These are phyloP conservation scores for Pogonus chalceus DNA, from an alignment of 1,140 invertebrate genomes.

Conservation along the genomic window DNA sequence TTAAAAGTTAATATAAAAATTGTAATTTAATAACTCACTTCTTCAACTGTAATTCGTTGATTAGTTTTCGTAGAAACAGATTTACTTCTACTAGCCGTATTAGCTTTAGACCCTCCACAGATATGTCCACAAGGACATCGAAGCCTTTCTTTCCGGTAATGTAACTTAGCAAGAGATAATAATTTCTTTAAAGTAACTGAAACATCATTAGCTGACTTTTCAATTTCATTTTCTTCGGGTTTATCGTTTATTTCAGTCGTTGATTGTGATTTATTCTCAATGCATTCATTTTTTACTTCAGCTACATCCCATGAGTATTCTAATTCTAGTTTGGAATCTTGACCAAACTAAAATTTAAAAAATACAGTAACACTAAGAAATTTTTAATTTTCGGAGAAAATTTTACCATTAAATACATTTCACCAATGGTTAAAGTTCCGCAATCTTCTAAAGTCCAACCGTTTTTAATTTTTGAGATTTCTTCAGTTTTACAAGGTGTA, in stretches of 20 bases:
- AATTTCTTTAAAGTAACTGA: constrained; percentile 44
- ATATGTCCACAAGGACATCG: constrained; percentile 43
- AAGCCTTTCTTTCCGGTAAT: constrained; percentile 29
- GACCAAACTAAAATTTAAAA: constrained; percentile 53
- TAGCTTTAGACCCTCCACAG: constrained; percentile 32
- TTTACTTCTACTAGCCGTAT: constrained; percentile 12
- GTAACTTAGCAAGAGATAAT: constrained; percentile 47
- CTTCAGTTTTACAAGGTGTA: constrained; percentile 12
- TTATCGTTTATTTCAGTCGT: not conserved
- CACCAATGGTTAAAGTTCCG: constrained; percentile 71
- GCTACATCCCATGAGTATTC: constrained; percentile 71
- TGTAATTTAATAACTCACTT: constrained; percentile 6
- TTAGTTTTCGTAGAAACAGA: constrained; percentile 2
- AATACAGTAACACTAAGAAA: not conserved
- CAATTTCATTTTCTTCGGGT: constrained; percentile 10
- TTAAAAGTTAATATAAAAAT: not conserved
- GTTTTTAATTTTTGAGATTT: constrained; percentile 49
- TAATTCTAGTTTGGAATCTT: constrained; percentile 64
- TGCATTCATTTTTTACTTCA: constrained; percentile 28
- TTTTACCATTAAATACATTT: constrained; percentile 77
- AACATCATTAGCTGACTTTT: constrained; percentile 26
- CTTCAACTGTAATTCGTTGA: constrained; percentile 8
- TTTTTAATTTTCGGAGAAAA: too few species aligned
- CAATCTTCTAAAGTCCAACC: constrained; percentile 71
- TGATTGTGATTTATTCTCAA: constrained; percentile 14